Evolutionary conservation across 1,140 invertebrate species (phyloP).

Genomic region (Parapsyche elsis): DNA sequence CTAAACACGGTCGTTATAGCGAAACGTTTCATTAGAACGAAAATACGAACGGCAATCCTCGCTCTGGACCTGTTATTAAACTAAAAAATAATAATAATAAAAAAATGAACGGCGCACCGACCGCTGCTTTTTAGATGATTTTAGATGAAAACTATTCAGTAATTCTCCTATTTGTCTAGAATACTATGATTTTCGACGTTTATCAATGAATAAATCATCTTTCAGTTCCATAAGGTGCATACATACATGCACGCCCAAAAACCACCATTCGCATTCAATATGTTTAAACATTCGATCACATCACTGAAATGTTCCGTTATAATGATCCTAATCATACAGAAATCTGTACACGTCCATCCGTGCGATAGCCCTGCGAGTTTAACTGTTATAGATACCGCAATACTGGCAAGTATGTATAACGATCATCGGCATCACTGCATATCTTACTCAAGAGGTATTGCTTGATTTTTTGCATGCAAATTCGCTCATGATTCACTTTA

Average conservation of each 20-base stretch:
- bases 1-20: constrained; percentile 41
- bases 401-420: too few species aligned
- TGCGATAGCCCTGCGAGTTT: too few species aligned
- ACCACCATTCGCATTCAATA: too few species aligned
- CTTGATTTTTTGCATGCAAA: too few species aligned
- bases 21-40: constrained; percentile 34
- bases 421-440: too few species aligned
- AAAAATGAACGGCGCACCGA: neutral
- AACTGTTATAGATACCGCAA: too few species aligned
- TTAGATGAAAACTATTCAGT: neutral
- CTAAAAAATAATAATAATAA: neutral
- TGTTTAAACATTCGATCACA: too few species aligned
- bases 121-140: neutral
- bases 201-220: neutral
- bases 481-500: neutral
- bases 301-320: too few species aligned
- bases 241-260: neutral
- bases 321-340: too few species aligned
- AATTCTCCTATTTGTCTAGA: neutral
- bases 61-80: constrained; percentile 3
- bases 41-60: constrained; percentile 2
- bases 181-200: neutral
- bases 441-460: too few species aligned
- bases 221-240: neutral
- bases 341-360: too few species aligned